Conservation (phyloP, 2,797 vertebrate species). For the Petrocephalus sullivani region DNA sequence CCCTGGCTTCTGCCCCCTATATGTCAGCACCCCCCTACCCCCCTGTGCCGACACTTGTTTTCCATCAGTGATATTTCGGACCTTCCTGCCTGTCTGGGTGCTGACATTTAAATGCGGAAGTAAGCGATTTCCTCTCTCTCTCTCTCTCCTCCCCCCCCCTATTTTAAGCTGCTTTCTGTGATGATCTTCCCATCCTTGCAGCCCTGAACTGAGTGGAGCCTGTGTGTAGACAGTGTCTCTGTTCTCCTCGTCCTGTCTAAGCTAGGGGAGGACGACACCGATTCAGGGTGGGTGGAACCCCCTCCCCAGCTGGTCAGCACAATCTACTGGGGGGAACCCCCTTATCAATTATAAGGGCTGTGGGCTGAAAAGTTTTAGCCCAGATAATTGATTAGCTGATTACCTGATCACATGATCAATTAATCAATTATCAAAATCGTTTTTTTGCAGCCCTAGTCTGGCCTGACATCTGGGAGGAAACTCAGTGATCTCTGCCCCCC, state of each 20-base stretch:
- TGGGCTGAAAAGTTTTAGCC: not conserved
- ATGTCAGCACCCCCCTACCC: not conserved
- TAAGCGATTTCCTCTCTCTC: not conserved
- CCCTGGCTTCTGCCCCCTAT: not conserved
- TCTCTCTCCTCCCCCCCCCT: no score
- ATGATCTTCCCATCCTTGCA: not conserved
- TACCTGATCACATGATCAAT: no score
- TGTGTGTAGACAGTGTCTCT: not conserved
- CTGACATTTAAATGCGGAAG: not conserved
- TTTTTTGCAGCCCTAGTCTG: not conserved
- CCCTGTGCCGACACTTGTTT: not conserved
- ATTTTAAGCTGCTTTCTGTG: not conserved
- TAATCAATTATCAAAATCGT: not conserved
- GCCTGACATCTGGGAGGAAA: not conserved
- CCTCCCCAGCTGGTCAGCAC: not conserved
- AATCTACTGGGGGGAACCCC: no score
- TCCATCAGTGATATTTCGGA: not conserved
- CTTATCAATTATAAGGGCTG: no score
- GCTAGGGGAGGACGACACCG: not conserved
- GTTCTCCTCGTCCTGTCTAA: not conserved
- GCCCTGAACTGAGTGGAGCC: not conserved
- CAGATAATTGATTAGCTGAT: not conserved
- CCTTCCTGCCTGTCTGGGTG: not conserved
- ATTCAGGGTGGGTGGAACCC: not conserved
- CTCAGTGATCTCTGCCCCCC: not conserved